These are phyloP conservation scores for Timandra comae DNA, from an alignment of 2,888 invertebrate species.

Conservation along the genomic window DNA sequence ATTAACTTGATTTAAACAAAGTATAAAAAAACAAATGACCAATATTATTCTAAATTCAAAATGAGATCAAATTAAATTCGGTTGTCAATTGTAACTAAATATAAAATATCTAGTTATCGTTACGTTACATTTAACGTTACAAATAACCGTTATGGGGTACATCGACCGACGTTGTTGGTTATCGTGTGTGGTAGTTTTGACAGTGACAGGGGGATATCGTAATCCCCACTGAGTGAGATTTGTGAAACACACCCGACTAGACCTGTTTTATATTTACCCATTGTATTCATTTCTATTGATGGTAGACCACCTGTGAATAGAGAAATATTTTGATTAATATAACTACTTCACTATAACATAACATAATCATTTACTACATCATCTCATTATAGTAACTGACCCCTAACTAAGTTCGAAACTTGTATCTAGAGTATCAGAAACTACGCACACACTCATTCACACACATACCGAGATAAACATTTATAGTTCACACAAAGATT, in stretches of 20 bases:
- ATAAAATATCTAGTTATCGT: background rate
- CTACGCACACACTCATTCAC: too few species aligned
- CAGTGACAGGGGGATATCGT: constrained; percentile 82
- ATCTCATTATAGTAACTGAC: too few species aligned
- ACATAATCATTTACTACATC: too few species aligned
- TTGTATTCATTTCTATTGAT: constrained; percentile 82
- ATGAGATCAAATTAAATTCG: background rate
- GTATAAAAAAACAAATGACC: background rate
- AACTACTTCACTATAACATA: too few species aligned
- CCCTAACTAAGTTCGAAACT: too few species aligned
- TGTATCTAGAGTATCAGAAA: too few species aligned
- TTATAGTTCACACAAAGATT: too few species aligned
- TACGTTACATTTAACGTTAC: too few species aligned
- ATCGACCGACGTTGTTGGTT: constrained; percentile 70
- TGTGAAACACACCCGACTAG: constrained; percentile 90
- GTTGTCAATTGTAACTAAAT: too few species aligned
- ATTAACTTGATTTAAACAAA: background rate
- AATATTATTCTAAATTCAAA: background rate
- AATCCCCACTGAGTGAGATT: constrained; percentile 87
- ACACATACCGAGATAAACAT: too few species aligned
- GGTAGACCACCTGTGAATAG: constrained; percentile 85
- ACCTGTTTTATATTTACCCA: constrained; percentile 83
- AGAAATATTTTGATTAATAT: constrained; percentile 8
- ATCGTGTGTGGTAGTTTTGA: constrained; percentile 80
- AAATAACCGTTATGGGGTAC: constrained; percentile 47